Base-by-base conservation (phyloP, 2,888 invertebrate genomes). In the Seira musarum region DNA sequence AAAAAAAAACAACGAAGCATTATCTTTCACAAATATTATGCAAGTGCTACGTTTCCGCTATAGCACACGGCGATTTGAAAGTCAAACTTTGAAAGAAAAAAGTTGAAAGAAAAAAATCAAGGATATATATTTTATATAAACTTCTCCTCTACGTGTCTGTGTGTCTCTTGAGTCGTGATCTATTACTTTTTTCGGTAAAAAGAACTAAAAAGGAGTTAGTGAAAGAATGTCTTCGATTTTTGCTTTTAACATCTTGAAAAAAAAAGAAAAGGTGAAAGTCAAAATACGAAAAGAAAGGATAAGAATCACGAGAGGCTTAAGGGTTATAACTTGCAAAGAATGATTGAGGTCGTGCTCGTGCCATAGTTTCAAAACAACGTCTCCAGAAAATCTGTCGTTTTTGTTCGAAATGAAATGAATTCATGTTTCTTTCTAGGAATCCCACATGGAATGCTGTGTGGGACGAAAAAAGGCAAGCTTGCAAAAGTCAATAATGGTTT, bases 361-460 rank as follows among this genome's bases (percentile, higher is more conserved):
- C 30, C 30, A 30, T 30, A 30, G 3, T 30, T 30, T 30, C 30
- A 30, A 30, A 30, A 30, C 30, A 30, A 30, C 30, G 30, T 30
- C 30, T 30, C 3, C 3, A 30, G 30, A 30, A 30, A 30, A 30
- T 5, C 30, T 8, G 53, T 53, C 49, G 66, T 67, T 46, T 75
- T 75, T 75, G 68, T 63, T 68, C 67, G 67, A 67, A 61, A 68
- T 46, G 35, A 60, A 75, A 75, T 63, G 75, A 8, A 30, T 30
- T 30, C 30, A 30, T 30, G 30, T 8, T 8, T 30, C 30, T 30
- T 30, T 30, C 30, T 8, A 30, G 30, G 30, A 30, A 30, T 30
- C 30, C 30, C 30, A 30, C 30, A 30, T 30, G 30, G 30, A 30
- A 30, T 30, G 30, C 30, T 30, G 30, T 30, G 30, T 30, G 30